These are phyloP conservation scores for Thinocorus orbignyianus DNA, from an alignment of 2,113 vertebrate species.

Conservation along the genomic window DNA sequence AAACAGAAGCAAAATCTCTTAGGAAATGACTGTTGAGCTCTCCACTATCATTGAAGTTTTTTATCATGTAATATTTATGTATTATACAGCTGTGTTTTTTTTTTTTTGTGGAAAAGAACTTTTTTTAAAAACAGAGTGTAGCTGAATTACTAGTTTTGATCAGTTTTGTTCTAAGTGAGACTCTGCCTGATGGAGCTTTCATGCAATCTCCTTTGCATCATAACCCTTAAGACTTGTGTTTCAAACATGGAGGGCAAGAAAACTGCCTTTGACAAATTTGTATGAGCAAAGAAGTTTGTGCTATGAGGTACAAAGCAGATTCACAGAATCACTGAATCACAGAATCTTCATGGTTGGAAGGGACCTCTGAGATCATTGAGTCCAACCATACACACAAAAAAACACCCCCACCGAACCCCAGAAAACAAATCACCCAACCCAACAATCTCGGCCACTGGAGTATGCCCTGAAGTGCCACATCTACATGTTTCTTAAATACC, in stretches of 20 bases:
- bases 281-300: background rate
- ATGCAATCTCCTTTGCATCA: fast-evolving
- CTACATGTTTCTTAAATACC: too few species aligned
- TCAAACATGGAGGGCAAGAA: background rate
- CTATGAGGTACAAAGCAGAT: background rate
- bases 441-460: too few species aligned
- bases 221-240: background rate
- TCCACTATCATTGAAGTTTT: background rate
- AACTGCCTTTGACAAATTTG: background rate
- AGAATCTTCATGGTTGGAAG: too few species aligned
- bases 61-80: background rate
- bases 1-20: background rate
- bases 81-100: background rate
- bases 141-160: background rate
- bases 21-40: background rate
- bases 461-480: too few species aligned
- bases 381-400: too few species aligned
- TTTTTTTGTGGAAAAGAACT: background rate
- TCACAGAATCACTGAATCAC: too few species aligned
- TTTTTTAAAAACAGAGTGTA: background rate
- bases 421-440: too few species aligned
- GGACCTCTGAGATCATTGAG: too few species aligned
- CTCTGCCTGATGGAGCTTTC: background rate
- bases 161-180: background rate
- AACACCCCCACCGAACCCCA: too few species aligned